Base-by-base conservation (phyloP, 2,797 vertebrate genomes). In the Sebastes goodei region DNA sequence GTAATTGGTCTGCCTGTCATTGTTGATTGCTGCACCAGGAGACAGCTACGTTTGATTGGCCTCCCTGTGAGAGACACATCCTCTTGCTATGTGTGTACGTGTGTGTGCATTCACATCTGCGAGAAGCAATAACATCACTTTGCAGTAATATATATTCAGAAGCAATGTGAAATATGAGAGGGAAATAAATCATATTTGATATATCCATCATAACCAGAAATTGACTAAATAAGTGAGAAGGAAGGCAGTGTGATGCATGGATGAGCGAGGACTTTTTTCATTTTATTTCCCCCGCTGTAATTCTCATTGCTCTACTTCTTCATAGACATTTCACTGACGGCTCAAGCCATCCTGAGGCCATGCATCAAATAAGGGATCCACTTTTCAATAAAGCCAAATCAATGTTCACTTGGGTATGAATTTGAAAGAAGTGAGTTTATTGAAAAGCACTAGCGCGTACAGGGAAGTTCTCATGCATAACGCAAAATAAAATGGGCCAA, bases 371-470 rank as follows among this genome's bases (percentile, higher is more conserved):
- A 82, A 79, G 67, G 80, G 62, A 86, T 83, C 81, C 71, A 63
- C 76, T 89, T 90, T 89, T 86, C 84, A 92, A 88, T 90, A 83
- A 90, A 90, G 63, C 65, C 77, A 85, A 93, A 91, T 90, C 85
- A 91, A 78, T 90, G 81, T 87, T 89, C 81, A 81, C 74, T 88
- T 86, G 65, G 61, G 57, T 75, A 89, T 91, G 71, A 88, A 91
- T 90, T 77, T 42, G 46, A 32, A 65, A 86, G 46, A 85, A 74
- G 71, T 53, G 30, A 80, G 57, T 87, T 91, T 82, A 89, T 83
- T 90, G 75, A 82, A 89, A 89, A 67, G 64, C 69, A 74, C 46
- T 81, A 65, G 66, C 15, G 72, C 71, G 11, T 81, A 81, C 12
- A 72, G 53, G 9, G 74, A 56, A 56, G 55, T 74, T 78, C 27